phyloP scores from a whole-genome alignment of 2,797 vertebrate genomes.

The Synanceia verrucosa region DNA sequence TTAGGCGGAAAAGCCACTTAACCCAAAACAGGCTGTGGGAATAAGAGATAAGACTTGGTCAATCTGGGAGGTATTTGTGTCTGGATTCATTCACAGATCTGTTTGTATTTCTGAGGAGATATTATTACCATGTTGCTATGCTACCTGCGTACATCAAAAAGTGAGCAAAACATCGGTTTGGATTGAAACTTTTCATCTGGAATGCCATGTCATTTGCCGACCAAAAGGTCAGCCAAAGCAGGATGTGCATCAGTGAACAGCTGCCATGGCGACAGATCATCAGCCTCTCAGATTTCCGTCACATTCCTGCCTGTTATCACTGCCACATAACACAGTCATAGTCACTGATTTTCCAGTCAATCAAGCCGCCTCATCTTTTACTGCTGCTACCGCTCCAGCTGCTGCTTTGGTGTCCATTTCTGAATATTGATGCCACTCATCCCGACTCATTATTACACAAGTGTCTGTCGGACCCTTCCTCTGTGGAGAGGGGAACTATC shows the following conservation, averaged over 20 bases:
- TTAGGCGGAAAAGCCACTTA: slow-evolving; percentile 52
- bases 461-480: not conserved
- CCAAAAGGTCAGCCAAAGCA: too few relatives aligned
- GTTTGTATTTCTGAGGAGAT: slow-evolving; percentile 20
- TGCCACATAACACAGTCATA: too few relatives aligned
- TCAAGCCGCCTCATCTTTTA: too few relatives aligned
- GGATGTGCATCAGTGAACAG: too few relatives aligned
- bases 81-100: slow-evolving; percentile 46
- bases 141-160: too few relatives aligned
- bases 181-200: not conserved
- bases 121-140: not conserved
- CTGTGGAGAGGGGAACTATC: slow-evolving; percentile 25
- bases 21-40: slow-evolving; percentile 52
- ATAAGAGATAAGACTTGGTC: slow-evolving; percentile 38
- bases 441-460: slow-evolving; percentile 43
- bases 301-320: not conserved
- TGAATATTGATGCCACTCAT: slow-evolving; percentile 48
- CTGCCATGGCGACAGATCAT: too few relatives aligned
- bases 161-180: not conserved
- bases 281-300: not conserved
- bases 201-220: too few relatives aligned
- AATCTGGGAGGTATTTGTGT: slow-evolving; percentile 57
- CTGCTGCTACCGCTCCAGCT: not conserved
- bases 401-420: slow-evolving; percentile 1
- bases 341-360: too few relatives aligned